phyloP scores from a whole-genome alignment of 2,113 vertebrate genomes.

The Phaetusa simplex region DNA sequence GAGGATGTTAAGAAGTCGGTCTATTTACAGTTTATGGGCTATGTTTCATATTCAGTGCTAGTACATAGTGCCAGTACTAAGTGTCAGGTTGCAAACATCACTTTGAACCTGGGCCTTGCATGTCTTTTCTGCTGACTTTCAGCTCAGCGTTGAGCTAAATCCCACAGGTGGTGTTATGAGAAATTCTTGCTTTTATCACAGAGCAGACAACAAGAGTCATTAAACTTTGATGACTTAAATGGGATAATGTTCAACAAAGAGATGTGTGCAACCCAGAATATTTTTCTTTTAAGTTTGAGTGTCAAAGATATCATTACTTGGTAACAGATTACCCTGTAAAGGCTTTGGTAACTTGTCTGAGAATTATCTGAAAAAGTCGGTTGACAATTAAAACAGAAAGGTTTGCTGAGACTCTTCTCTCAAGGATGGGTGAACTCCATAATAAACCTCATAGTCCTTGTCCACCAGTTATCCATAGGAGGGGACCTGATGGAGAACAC shows the following conservation, averaged over 20 bases:
- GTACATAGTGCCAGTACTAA: neutral
- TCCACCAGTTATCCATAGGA: neutral
- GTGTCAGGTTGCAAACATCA: neutral
- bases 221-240: constrained; percentile 57
- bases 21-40: neutral
- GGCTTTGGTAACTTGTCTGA: neutral
- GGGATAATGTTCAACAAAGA: constrained; percentile 35
- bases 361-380: neutral
- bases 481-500: neutral
- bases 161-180: constrained; percentile 5
- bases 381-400: neutral
- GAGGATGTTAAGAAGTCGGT: neutral
- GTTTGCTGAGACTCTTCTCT: neutral
- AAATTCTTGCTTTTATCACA: constrained; percentile 41
- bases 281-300: neutral
- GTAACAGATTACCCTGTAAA: neutral
- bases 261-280: neutral
- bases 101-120: constrained; percentile 17
- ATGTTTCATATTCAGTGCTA: neutral
- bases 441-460: neutral
- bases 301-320: neutral
- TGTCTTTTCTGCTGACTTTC: constrained; percentile 4
- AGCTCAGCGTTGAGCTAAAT: neutral
- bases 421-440: neutral
- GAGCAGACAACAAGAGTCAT: constrained; percentile 29